These are phyloP conservation scores for Danaus melanippus DNA, from an alignment of 1,140 invertebrate genomes.

Conservation along the genomic window DNA sequence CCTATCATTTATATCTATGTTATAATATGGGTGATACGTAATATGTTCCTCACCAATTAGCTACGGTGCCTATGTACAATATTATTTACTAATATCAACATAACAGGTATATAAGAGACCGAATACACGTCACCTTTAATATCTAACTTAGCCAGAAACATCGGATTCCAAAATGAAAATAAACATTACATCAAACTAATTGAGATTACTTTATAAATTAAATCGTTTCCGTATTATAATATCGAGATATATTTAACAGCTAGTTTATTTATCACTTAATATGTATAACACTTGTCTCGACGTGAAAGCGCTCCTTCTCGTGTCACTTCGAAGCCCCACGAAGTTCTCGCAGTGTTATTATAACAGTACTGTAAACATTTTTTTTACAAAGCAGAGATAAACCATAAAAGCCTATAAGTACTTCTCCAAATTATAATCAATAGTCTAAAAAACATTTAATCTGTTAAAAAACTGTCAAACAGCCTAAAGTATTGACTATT, in stretches of 20 bases:
- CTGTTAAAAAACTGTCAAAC: slow-evolving; percentile 51
- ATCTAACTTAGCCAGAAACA: slow-evolving; percentile 11
- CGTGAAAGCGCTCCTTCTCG: background rate
- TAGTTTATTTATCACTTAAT: too few species aligned
- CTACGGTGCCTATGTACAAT: slow-evolving; percentile 55
- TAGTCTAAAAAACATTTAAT: slow-evolving; percentile 24
- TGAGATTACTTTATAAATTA: too few species aligned
- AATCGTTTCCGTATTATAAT: too few species aligned
- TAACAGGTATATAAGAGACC: slow-evolving; percentile 45
- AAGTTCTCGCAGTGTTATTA: slow-evolving; percentile 40
- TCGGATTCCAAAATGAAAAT: too few species aligned
- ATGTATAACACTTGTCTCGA: too few species aligned
- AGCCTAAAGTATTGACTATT: slow-evolving; percentile 68
- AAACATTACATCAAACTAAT: too few species aligned
- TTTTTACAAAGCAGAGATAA: slow-evolving; percentile 41
- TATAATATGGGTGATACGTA: slow-evolving; percentile 58
- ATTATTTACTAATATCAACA: slow-evolving; percentile 44
- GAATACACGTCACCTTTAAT: slow-evolving; percentile 34
- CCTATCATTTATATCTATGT: slow-evolving; percentile 64
- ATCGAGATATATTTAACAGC: too few species aligned
- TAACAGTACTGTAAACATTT: slow-evolving; percentile 45
- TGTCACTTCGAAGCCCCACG: slow-evolving; percentile 3
- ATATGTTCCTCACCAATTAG: slow-evolving; percentile 33
- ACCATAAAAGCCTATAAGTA: slow-evolving; percentile 16
- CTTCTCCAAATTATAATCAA: slow-evolving; percentile 22